A percentile compares a stretch with the other conserved stretches of the same genome.
These are phyloP conservation scores for Leuctra nigra DNA, from an alignment of 2,888 invertebrate genomes.

Conservation along the genomic window DNA sequence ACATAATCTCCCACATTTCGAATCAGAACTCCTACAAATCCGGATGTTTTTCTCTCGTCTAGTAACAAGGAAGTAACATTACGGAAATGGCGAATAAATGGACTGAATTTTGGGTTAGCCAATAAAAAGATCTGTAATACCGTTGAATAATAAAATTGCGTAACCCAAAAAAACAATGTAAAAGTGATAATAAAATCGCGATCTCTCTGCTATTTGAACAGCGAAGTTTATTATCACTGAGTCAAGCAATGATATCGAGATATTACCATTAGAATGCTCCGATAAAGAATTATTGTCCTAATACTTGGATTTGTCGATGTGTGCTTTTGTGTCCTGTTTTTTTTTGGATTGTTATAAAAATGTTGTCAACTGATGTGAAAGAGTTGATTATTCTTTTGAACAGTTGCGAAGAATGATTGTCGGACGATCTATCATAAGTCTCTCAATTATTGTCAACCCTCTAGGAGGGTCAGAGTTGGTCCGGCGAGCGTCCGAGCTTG, in stretches of 20 bases:
- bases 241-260: neutral
- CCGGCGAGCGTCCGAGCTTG: too few relatives aligned
- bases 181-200: neutral
- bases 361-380: neutral
- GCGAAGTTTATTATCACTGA: too few relatives aligned
- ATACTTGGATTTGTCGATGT: too few relatives aligned
- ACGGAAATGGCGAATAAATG: constrained; percentile 27
- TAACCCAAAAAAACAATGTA: neutral
- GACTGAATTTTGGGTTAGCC: constrained; percentile 13
- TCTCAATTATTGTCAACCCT: too few relatives aligned
- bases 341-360: too few relatives aligned
- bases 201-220: too few relatives aligned
- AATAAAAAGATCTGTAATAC: neutral
- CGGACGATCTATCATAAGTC: too few relatives aligned
- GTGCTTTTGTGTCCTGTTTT: too few relatives aligned
- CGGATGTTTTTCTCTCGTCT: neutral
- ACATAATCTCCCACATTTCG: too few relatives aligned
- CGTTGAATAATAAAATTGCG: neutral
- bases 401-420: too few relatives aligned
- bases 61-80: constrained; percentile 11
- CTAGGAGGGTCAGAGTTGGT: too few relatives aligned
- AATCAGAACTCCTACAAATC: too few relatives aligned
- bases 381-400: neutral
- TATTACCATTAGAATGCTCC: neutral
- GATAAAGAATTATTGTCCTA: neutral